Evolutionary conservation across 2,113 vertebrate genomes (phyloP).

Genomic region (Hemicordylus capensis): DNA sequence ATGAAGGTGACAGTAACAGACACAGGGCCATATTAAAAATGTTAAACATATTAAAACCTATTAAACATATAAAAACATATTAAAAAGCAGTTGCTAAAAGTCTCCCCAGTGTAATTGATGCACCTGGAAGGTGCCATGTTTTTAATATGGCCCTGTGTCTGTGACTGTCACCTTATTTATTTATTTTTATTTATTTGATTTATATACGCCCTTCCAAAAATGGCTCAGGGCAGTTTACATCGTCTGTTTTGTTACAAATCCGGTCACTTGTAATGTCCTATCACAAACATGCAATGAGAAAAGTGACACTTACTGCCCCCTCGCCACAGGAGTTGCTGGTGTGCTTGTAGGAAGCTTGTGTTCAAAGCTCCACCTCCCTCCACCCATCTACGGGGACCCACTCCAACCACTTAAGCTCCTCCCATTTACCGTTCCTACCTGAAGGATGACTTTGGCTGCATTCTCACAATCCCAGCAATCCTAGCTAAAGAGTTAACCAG

Average conservation of each 20-base stretch:
- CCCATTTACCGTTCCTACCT: not conserved
- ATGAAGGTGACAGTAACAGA: not conserved
- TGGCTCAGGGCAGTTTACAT: not conserved
- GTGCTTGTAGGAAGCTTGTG: not conserved
- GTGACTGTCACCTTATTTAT: not conserved
- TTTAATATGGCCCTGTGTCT: not conserved
- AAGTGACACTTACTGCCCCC: not conserved
- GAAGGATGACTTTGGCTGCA: no score
- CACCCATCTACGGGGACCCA: not conserved
- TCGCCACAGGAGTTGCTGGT: not conserved
- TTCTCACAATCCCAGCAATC: no score
- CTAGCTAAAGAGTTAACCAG: no score
- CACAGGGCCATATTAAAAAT: not conserved
- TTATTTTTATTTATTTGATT: no score
- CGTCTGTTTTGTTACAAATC: constrained; percentile 5
- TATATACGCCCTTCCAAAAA: no score
- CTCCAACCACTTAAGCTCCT: not conserved
- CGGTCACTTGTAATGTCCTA: not conserved
- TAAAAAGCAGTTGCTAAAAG: no score
- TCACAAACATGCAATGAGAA: no score
- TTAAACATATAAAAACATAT: no score
- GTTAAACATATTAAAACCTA: no score
- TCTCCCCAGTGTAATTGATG: no score
- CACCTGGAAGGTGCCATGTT: no score
- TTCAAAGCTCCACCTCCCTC: not conserved